Conservation (phyloP, 2,888 invertebrate species). For the Nomada goodeniana region DNA sequence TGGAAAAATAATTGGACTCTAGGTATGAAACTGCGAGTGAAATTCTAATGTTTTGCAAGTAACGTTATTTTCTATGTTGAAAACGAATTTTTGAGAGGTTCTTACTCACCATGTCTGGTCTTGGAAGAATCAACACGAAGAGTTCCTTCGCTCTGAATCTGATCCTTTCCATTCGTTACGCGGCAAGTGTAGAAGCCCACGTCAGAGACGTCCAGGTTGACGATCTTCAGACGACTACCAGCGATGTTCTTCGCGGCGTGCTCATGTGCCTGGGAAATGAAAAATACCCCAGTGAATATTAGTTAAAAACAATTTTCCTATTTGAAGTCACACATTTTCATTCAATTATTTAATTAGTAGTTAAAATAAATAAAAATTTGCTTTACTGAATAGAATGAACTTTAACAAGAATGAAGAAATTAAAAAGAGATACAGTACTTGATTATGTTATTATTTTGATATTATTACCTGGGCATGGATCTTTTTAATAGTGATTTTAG, state of each 20-base stretch:
- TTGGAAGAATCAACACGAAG: slow-evolving; percentile 73
- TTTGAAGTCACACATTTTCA: too few species aligned
- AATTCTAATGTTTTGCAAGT: too few species aligned
- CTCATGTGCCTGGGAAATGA: slow-evolving; percentile 72
- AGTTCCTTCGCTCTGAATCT: slow-evolving; percentile 78
- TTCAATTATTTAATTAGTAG: too few species aligned
- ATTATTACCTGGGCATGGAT: slow-evolving; percentile 75
- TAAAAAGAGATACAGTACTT: neutral
- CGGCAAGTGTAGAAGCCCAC: slow-evolving; percentile 78
- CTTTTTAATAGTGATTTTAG: slow-evolving; percentile 84
- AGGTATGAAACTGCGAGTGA: too few species aligned
- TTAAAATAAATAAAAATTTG: too few species aligned
- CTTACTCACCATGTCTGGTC: slow-evolving; percentile 69
- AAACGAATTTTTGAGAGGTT: neutral
- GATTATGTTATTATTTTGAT: neutral
- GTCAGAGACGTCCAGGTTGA: slow-evolving; percentile 75
- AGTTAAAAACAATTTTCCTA: too few species aligned
- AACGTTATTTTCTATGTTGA: neutral
- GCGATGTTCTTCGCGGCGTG: slow-evolving; percentile 77
- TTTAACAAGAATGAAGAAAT: too few species aligned
- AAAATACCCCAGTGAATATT: neutral
- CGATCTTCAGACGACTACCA: slow-evolving; percentile 78
- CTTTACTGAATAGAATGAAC: too few species aligned
- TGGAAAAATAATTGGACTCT: too few species aligned
- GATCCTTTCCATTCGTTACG: slow-evolving; percentile 77